A percentile compares a stretch with the other conserved stretches of the same genome.
phyloP scores from a whole-genome alignment of 2,888 invertebrate species.

The Podabrus alpinus region DNA sequence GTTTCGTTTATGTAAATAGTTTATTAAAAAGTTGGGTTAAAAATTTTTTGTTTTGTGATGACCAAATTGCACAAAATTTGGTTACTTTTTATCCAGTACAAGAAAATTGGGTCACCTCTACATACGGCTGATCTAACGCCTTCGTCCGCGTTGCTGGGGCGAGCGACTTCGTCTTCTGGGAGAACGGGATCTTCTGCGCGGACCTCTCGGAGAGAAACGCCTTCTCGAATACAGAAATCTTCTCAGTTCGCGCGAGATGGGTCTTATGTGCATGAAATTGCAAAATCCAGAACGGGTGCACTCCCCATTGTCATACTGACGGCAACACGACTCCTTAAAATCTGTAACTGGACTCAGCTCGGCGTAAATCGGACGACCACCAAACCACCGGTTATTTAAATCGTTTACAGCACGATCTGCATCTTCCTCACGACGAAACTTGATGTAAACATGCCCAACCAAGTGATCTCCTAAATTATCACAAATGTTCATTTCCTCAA shows the following conservation, averaged over 20 bases:
- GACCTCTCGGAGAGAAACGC: conserved; percentile 48
- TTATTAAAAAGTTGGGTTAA: not conserved
- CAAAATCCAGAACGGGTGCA: conserved; percentile 99
- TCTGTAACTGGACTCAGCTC: conserved; percentile 99
- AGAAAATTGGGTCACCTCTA: not conserved
- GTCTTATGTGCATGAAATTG: conserved; percentile 99
- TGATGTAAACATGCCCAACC: conserved; percentile 99
- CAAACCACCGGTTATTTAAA: conserved; percentile 98
- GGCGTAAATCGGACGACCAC: conserved; percentile 96
- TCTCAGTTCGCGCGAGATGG: conserved; percentile 92
- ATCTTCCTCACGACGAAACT: conserved; percentile 96
- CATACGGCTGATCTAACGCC: conserved; percentile 51
- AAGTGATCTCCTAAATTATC: conserved; percentile 98
- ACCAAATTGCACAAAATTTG: not conserved
- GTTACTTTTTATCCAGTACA: not conserved
- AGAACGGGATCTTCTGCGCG: not conserved
- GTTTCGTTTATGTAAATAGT: not conserved
- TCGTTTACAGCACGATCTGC: conserved; percentile 97
- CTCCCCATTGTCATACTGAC: conserved; percentile 99
- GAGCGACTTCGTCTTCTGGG: conserved; percentile 52
- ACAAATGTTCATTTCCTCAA: conserved; percentile 99
- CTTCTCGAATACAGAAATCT: conserved; percentile 76
- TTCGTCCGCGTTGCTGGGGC: conserved; percentile 56
- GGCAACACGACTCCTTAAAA: conserved; percentile 98
- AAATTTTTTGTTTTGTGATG: not conserved